Percentiles rank a stretch among this genome's conserved stretches.
Evolutionary conservation across 92 coral and sea anemone genomes (phyloP).

Genomic region (Scolanthus callimorphus): DNA sequence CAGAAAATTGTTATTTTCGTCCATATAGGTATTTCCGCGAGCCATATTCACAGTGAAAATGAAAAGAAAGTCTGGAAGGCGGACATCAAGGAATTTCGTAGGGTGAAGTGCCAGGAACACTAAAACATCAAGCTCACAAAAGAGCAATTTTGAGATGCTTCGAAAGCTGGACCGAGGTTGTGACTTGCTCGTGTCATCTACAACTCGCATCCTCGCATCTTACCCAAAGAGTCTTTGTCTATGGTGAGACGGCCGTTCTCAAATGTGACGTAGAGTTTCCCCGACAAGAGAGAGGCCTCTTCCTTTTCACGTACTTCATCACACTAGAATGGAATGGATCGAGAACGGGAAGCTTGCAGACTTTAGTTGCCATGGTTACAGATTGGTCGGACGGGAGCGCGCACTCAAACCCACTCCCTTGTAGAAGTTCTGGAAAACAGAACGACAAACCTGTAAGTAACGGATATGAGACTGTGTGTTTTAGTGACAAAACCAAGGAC

Average conservation of each 20-base stretch:
- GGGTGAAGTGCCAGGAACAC: no score
- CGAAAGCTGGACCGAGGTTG: no score
- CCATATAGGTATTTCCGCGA: no score
- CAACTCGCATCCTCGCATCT: no score
- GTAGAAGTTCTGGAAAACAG: background rate
- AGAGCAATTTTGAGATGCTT: background rate
- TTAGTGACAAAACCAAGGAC: no score
- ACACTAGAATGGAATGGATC: constrained; percentile 4
- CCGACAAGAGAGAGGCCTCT: background rate
- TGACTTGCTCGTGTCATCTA: no score
- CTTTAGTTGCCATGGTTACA: background rate
- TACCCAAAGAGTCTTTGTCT: background rate
- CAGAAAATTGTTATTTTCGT: no score
- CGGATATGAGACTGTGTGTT: no score
- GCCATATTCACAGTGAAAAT: no score
- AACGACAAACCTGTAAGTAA: background rate
- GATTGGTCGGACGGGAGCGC: background rate
- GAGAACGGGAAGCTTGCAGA: constrained; percentile 5
- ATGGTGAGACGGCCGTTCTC: constrained; percentile 1
- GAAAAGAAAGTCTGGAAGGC: no score
- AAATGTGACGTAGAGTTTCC: constrained; percentile 7
- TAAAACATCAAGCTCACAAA: no score
- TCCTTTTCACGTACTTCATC: background rate
- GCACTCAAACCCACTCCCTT: background rate
- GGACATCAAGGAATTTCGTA: no score